Evolutionary conservation across 2,888 invertebrate species (phyloP).

Genomic region (Dryomyza anilis): DNA sequence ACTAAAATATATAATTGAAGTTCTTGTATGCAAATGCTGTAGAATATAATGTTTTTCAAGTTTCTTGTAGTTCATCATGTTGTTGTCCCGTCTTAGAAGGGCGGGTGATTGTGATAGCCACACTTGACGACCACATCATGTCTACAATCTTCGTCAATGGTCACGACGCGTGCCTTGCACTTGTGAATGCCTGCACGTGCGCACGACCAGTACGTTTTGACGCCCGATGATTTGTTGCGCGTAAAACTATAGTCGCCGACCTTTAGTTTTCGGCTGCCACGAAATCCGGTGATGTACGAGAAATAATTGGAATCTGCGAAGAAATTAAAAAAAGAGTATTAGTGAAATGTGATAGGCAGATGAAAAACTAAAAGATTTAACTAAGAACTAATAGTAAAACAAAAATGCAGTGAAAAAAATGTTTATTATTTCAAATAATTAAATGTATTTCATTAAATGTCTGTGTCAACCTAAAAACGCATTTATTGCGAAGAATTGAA

Average conservation of each 20-base stretch:
- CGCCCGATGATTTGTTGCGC: slow-evolving; percentile 57
- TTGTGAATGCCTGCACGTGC: slow-evolving; percentile 61
- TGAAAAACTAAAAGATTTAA: too few species aligned
- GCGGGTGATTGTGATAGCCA: slow-evolving; percentile 60
- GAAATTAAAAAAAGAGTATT: slow-evolving; percentile 32
- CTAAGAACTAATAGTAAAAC: too few species aligned
- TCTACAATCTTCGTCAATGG: slow-evolving; percentile 52
- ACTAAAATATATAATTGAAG: neutral
- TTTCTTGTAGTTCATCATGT: too few species aligned
- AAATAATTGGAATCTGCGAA: slow-evolving; percentile 48
- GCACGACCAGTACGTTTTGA: slow-evolving; percentile 61
- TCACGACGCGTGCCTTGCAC: slow-evolving; percentile 61
- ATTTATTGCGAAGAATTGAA: too few species aligned
- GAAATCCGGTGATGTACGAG: slow-evolving; percentile 60
- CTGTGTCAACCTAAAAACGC: too few species aligned
- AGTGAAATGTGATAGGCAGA: too few species aligned
- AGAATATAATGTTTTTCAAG: slow-evolving; percentile 10
- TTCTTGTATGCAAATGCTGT: slow-evolving; percentile 6
- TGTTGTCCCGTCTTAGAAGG: slow-evolving; percentile 59
- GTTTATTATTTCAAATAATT: too few species aligned
- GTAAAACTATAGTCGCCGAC: slow-evolving; percentile 61
- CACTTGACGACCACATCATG: slow-evolving; percentile 60
- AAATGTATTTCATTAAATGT: too few species aligned
- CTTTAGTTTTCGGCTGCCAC: slow-evolving; percentile 61
- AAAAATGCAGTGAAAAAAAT: too few species aligned